Conservation (phyloP, 30 jellyfish, hydroid and myxozoan genomes). For the Catostylus mosaicus region DNA sequence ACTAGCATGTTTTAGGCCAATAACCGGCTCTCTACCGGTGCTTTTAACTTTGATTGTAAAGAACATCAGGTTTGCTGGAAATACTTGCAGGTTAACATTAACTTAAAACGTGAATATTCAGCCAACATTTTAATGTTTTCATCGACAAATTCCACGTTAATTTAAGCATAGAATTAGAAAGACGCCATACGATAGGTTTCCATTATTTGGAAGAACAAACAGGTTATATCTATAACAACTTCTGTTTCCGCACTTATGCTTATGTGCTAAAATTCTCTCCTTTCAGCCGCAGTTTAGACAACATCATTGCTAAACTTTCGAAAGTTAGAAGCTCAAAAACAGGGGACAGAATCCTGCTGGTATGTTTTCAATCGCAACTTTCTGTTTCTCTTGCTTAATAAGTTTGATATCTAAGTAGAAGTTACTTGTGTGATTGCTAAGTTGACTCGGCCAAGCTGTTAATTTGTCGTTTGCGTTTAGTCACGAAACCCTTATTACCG, state of each 20-base stretch:
- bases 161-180: slow-evolving; percentile 14
- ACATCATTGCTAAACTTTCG: slow-evolving; percentile 81
- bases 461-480: slow-evolving; percentile 48
- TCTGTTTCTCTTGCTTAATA: background rate
- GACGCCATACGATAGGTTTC: slow-evolving; percentile 4
- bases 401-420: slow-evolving; percentile 14
- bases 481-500: slow-evolving; percentile 53
- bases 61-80: background rate
- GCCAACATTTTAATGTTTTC: background rate
- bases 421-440: slow-evolving; percentile 35
- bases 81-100: background rate
- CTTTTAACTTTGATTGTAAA: background rate
- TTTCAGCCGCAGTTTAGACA: slow-evolving; percentile 77
- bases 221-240: slow-evolving; percentile 11
- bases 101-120: background rate
- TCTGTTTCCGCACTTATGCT: slow-evolving; percentile 37
- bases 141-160: background rate
- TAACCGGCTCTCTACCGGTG: slow-evolving; percentile 42
- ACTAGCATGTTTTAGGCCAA: slow-evolving; percentile 28
- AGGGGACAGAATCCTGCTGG: slow-evolving; percentile 83
- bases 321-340: slow-evolving; percentile 62
- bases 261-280: background rate
- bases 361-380: slow-evolving; percentile 30
- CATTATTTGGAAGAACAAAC: slow-evolving; percentile 62
- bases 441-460: slow-evolving; percentile 45